Evolutionary conservation across 2,797 vertebrate species (phyloP).

Genomic region (Anabacerthia variegaticeps): DNA sequence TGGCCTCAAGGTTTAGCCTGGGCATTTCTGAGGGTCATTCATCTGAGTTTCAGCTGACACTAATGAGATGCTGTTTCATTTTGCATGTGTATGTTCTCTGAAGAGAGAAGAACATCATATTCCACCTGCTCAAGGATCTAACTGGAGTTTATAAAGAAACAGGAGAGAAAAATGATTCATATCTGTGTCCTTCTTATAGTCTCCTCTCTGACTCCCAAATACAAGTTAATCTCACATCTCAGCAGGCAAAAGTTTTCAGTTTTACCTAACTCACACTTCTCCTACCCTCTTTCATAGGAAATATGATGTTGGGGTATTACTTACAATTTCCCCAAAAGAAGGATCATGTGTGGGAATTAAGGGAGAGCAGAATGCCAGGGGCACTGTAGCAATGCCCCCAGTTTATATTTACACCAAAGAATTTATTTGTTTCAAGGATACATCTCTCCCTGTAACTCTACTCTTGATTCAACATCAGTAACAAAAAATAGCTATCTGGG

Average conservation of each 20-base stretch:
- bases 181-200: not conserved
- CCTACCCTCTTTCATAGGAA: not conserved
- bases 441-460: not conserved
- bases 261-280: not conserved
- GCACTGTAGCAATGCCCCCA: not conserved
- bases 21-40: not conserved
- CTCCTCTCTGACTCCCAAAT: not conserved
- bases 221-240: not conserved
- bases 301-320: not conserved
- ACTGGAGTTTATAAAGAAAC: not conserved
- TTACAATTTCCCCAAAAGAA: not conserved
- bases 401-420: not conserved
- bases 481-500: not conserved
- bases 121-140: conserved; percentile 28
- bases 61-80: conserved; percentile 23
- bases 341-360: not conserved
- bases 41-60: conserved; percentile 6
- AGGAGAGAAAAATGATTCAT: not conserved
- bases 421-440: not conserved
- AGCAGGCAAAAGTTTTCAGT: not conserved
- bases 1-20: not conserved
- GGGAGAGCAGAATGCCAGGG: not conserved
- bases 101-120: conserved; percentile 18
- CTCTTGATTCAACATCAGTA: not conserved
- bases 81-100: not conserved